Conservation (phyloP, 2,888 invertebrate genomes). For the Uropetala carovei region DNA sequence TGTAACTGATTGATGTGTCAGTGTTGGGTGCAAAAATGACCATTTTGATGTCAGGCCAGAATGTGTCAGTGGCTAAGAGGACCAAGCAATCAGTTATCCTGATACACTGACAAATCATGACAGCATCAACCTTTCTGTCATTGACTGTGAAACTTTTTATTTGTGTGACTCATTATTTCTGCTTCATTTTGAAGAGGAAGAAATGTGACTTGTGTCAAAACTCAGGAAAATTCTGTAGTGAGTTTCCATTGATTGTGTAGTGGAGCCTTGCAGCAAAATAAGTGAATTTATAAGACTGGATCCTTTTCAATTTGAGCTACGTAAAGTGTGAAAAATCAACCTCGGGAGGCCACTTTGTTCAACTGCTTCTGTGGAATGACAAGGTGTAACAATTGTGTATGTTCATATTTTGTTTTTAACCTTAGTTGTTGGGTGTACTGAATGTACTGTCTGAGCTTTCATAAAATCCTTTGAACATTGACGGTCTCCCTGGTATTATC, state of each 20-base stretch:
- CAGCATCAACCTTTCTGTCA: conserved; percentile 65
- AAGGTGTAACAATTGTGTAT: conserved; percentile 67
- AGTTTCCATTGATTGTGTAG: conserved; percentile 68
- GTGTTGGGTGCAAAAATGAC: conserved; percentile 68
- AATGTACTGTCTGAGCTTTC: conserved; percentile 71
- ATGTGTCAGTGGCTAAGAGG: conserved; percentile 66
- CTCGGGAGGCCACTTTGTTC: conserved; percentile 66
- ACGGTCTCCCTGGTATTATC: conserved; percentile 70
- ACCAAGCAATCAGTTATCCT: conserved; percentile 68
- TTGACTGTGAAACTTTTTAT: conserved; percentile 67
- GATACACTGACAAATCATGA: conserved; percentile 53
- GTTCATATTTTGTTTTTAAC: conserved; percentile 69
- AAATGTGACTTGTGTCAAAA: conserved; percentile 68
- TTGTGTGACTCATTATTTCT: conserved; percentile 68
- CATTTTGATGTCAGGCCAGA: conserved; percentile 50
- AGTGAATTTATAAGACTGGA: conserved; percentile 69
- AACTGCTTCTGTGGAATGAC: conserved; percentile 65
- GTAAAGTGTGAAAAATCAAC: conserved; percentile 68
- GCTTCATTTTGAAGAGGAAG: conserved; percentile 67
- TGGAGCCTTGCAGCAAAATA: conserved; percentile 65
- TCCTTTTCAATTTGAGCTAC: conserved; percentile 69
- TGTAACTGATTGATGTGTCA: conserved; percentile 68
- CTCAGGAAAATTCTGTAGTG: conserved; percentile 69
- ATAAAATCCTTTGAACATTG: conserved; percentile 70
- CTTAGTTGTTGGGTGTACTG: conserved; percentile 71